Conservation (phyloP, 2,888 invertebrate genomes). For the Andrena fulva region DNA sequence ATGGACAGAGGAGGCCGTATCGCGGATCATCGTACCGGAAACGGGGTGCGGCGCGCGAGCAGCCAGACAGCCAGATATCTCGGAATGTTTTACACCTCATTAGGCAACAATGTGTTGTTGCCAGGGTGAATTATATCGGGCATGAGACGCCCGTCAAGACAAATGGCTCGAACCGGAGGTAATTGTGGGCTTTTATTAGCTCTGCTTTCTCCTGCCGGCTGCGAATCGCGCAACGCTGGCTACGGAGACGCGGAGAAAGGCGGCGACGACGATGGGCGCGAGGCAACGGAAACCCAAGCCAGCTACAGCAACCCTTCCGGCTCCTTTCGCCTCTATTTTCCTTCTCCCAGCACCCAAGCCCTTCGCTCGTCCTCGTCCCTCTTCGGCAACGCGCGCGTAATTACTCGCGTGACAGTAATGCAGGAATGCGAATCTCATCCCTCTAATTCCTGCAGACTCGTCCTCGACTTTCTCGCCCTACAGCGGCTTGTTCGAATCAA, state of each 20-base stretch:
- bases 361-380: constrained; percentile 19
- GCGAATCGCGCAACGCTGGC: constrained; percentile 70
- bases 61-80: constrained; percentile 81
- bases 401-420: constrained; percentile 84
- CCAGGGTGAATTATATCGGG: constrained; percentile 84
- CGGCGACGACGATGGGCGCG: constrained; percentile 51
- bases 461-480: constrained; percentile 19
- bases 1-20: constrained; percentile 35
- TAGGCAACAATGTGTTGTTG: constrained; percentile 85
- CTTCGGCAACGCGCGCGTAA: constrained; percentile 72
- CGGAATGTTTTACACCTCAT: constrained; percentile 85
- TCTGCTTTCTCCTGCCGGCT: constrained; percentile 79
- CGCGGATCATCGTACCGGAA: constrained; percentile 61
- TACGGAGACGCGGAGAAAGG: constrained; percentile 60
- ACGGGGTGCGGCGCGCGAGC: constrained; percentile 46
- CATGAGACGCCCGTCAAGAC: constrained; percentile 84
- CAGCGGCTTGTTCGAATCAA: background rate
- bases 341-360: constrained; percentile 16
- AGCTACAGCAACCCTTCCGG: constrained; percentile 51
- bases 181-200: constrained; percentile 85
- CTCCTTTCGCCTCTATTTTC: constrained; percentile 48
- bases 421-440: constrained; percentile 79
- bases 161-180: constrained; percentile 85
- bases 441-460: constrained; percentile 65
- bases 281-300: constrained; percentile 24